Evolutionary conservation across 1,140 invertebrate genomes (phyloP).

Genomic region (Heterodera schachtii): DNA sequence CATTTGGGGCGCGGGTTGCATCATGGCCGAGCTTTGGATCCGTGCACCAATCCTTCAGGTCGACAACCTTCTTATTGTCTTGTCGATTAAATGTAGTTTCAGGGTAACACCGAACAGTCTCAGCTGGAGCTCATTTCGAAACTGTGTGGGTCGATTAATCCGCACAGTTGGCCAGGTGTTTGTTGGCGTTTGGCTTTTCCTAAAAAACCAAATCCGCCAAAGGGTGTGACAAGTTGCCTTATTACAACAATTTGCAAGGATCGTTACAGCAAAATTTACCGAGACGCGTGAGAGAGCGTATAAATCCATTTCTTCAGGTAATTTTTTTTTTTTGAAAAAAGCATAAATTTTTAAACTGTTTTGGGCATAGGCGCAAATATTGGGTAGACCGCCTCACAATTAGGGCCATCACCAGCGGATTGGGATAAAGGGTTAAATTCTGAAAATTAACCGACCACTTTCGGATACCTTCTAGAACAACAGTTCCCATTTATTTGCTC

Average conservation of each 20-base stretch:
- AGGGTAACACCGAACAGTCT: conserved; percentile 92
- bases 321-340: not conserved
- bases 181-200: not conserved
- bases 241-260: conserved; percentile 84
- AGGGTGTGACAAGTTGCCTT: conserved; percentile 83
- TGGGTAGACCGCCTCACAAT: too few relatives aligned
- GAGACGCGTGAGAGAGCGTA: conserved; percentile 73
- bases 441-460: not conserved
- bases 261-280: conserved; percentile 84
- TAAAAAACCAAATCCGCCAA: not conserved
- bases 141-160: conserved; percentile 90
- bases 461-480: not conserved
- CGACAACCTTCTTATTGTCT: conserved; percentile 9
- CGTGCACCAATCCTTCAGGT: conserved; percentile 75
- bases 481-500: not conserved
- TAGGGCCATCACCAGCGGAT: too few relatives aligned
- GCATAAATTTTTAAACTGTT: too few relatives aligned
- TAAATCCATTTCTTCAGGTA: conserved; percentile 6
- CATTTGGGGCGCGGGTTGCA: conserved; percentile 96
- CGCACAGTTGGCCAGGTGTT: conserved; percentile 81
- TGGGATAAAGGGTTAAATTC: too few relatives aligned
- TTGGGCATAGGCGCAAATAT: too few relatives aligned
- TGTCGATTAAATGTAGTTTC: conserved; percentile 20
- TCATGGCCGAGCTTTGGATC: conserved; percentile 99
- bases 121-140: conserved; percentile 92